phyloP scores from a whole-genome alignment of 37 sponge, comb jelly and placozoan genomes.

The Tethya wilhelma region DNA sequence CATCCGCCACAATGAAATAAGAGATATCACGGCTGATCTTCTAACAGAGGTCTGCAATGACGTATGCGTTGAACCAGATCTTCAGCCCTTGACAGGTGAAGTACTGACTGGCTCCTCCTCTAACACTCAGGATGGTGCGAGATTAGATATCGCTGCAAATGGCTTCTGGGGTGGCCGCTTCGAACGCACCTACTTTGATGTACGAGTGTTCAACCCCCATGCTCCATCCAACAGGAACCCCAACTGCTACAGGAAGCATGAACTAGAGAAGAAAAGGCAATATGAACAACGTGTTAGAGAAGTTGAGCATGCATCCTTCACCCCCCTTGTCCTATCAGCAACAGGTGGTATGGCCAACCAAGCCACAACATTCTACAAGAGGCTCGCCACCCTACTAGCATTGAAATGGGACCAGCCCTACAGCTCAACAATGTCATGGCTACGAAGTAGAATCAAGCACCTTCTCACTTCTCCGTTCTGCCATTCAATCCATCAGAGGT shows the following conservation, averaged over 20 bases:
- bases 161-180: conserved; percentile 35
- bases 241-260: conserved; percentile 3
- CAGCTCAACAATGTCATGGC: too few species aligned
- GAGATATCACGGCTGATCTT: conserved; percentile 41
- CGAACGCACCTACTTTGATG: not conserved
- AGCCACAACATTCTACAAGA: too few species aligned
- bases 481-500: too few species aligned
- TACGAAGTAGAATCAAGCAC: too few species aligned
- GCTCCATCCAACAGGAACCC: too few species aligned
- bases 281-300: conserved; percentile 48
- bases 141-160: conserved; percentile 22
- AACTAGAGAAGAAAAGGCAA: conserved; percentile 22
- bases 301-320: conserved; percentile 41
- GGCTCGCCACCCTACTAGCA: too few species aligned
- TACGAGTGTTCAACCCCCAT: too few species aligned
- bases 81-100: conserved; percentile 43
- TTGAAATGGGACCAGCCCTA: too few species aligned
- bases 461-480: too few species aligned
- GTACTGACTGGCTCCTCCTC: not conserved
- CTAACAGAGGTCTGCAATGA: conserved; percentile 43
- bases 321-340: conserved; percentile 36
- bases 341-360: conserved; percentile 71
- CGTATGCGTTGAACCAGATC: conserved; percentile 34
- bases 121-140: conserved; percentile 19
- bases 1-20: conserved; percentile 36